Percentiles rank a stretch among this genome's conserved stretches.
Evolutionary conservation across 2,113 vertebrate species (phyloP).

Genomic region (Haemorhous mexicanus): DNA sequence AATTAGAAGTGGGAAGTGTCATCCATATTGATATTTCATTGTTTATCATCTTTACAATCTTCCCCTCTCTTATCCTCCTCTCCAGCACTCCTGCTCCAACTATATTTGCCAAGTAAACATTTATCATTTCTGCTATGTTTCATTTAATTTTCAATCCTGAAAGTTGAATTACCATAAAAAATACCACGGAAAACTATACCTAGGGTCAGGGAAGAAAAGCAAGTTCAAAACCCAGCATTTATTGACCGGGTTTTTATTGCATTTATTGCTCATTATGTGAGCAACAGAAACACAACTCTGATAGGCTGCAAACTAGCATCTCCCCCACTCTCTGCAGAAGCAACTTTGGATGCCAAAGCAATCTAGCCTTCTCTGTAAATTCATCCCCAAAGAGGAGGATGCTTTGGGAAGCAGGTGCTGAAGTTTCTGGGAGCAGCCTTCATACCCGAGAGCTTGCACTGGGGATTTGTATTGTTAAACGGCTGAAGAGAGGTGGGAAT

Average conservation of each 20-base stretch:
- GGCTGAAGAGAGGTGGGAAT: neutral
- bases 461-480: neutral
- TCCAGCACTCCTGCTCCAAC: neutral
- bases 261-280: neutral
- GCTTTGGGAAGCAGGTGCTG: neutral
- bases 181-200: neutral
- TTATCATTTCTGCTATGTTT: neutral
- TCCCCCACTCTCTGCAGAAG: neutral
- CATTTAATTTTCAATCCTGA: neutral
- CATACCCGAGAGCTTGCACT: neutral
- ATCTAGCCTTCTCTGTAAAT: neutral
- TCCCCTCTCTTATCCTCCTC: neutral
- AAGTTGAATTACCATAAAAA: neutral
- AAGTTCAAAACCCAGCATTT: neutral
- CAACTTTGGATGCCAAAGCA: neutral
- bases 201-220: neutral
- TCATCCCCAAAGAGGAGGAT: accelerated
- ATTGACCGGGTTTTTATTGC: neutral
- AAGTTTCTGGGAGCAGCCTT: neutral
- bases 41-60: neutral
- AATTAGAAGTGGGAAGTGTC: neutral
- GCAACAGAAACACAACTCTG: neutral
- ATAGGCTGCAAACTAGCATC: neutral
- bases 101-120: neutral
- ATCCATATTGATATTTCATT: neutral